Percentiles rank a stretch among this genome's conserved stretches.
phyloP scores from a whole-genome alignment of 2,797 vertebrate species.

The Pangasius larnaudii region DNA sequence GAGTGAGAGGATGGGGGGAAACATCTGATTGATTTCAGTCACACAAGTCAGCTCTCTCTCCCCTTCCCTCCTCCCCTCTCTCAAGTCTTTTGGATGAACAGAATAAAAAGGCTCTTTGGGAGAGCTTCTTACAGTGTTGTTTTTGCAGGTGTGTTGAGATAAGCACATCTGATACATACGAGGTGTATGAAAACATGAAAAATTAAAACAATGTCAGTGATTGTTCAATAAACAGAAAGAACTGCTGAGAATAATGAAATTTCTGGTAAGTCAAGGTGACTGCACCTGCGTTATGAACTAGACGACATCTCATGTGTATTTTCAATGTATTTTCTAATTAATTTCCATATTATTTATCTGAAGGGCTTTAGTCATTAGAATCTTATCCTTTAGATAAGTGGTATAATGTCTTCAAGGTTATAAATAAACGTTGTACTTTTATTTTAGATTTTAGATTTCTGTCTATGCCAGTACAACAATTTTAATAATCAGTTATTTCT shows the following conservation, averaged over 20 bases:
- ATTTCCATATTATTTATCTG: background rate
- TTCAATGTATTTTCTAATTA: too few relatives aligned
- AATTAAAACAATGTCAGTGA: background rate
- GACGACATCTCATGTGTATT: background rate
- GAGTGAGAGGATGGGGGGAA: constrained; percentile 56
- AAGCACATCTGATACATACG: background rate
- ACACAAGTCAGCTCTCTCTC: constrained; percentile 60
- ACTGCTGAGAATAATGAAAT: background rate
- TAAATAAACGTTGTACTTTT: background rate
- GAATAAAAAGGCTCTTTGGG: constrained; percentile 49
- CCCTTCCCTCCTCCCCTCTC: background rate
- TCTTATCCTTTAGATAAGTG: background rate
- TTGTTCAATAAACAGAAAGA: background rate
- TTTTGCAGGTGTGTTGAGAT: background rate
- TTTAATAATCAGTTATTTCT: background rate
- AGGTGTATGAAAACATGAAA: background rate
- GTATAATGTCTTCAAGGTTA: background rate
- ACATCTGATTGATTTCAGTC: constrained; percentile 61
- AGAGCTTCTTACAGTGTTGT: constrained; percentile 10
- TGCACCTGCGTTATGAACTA: background rate
- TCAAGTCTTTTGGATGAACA: constrained; percentile 18
- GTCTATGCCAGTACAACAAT: background rate
- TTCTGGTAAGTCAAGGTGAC: background rate
- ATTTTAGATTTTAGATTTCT: background rate
- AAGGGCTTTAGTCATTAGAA: background rate